Evolutionary conservation across 2,113 vertebrate genomes (phyloP), one percentile per base, ranked within the genome.

Genomic region (Reinhardtius hippoglossoides): DNA sequence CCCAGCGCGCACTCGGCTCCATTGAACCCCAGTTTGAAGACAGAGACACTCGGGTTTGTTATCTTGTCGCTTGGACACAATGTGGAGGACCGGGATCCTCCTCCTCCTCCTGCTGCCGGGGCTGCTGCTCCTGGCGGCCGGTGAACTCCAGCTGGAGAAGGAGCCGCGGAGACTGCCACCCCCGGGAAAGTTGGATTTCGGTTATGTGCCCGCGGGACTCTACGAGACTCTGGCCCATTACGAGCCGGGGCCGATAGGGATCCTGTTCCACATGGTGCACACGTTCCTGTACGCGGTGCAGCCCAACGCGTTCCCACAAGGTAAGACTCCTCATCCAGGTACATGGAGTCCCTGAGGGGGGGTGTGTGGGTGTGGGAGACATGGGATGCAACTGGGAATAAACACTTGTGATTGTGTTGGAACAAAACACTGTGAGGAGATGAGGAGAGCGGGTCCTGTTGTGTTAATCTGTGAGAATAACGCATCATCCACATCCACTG

Each of bases 281-380:
- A 69, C 89, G 0, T 99, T 97, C 46, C 94, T 99, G 40, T 90
- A 89, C 4, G 89, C 96, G 60, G 96, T 98, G 46, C 97, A 99
- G 71, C 98, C 98, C 52, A 94, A 96, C 80, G 86, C 91, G 18
- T 98, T 98, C 50, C 98, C 98, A 3, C 91, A 95, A 93, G 98
- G 98, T 99, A 94, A 94, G 97, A 48, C 20, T 27, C 10, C 21
- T 23, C 14, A 37, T 18, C 42, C 54, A 52, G 20, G n/a, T 18
- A 5, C n/a, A 42, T 13, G 6, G 16, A 13, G 64, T 2, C 37
- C 20, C 35, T 9, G 9, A 37, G 9, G 35, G 35, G 27, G 0
- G 27, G 27, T 27, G 27, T 1, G 27, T 9, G 2, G 7, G 14
- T 9, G 27, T 27, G 27, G 27, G 27, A 27, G 27, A 27, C 0